Base-by-base conservation (phyloP, 2,797 vertebrate genomes). In the Danio albolineatus region DNA sequence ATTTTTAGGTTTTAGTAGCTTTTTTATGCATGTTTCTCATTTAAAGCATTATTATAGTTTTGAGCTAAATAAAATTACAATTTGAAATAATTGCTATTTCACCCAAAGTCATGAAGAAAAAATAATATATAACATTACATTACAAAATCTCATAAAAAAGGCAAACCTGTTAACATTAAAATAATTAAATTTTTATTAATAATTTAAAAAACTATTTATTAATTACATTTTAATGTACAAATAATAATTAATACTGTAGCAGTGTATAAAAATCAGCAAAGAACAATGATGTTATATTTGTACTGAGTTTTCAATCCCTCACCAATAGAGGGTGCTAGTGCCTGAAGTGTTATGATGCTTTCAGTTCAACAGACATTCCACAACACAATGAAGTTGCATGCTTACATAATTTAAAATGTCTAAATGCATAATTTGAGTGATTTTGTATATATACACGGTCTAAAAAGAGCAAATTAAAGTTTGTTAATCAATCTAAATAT, bases 251-350 rank as follows among this genome's bases (percentile, higher is more conserved):
- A 71, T 21, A 17, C 13, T 61, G 17, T 28, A 21, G 12, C 5
- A 14, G 12, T 7, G 59, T 28, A 39, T 19, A 57, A 3, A 1
- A 28, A 28, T 28, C 28, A 28, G 28, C 28, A 28, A 28, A 28
- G 28, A 28, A 28, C 28, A 28, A 28, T 28, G 28, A 28, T 28
- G 28, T 28, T 3, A 28, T 28, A 1, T 28, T 28, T 28, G n/a
- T 28, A 28, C 28, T 28, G 28, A 28, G 1, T 10, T 71, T 13
- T 72, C 46, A 41, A 19, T 4, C 28, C 44, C 53, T 59, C 7
- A 71, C 59, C 76, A 78, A 66, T 66, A 86, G 85, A 86, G 85
- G 80, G 85, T 46, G 79, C 51, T 80, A 28, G 67, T 75, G 80
- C 7, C 39, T 65, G 84, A 69, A 17, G 73, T 74, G 77, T 64